These are phyloP conservation scores for Leuciscus idus DNA, from an alignment of 2,113 vertebrate species.

Conservation along the genomic window DNA sequence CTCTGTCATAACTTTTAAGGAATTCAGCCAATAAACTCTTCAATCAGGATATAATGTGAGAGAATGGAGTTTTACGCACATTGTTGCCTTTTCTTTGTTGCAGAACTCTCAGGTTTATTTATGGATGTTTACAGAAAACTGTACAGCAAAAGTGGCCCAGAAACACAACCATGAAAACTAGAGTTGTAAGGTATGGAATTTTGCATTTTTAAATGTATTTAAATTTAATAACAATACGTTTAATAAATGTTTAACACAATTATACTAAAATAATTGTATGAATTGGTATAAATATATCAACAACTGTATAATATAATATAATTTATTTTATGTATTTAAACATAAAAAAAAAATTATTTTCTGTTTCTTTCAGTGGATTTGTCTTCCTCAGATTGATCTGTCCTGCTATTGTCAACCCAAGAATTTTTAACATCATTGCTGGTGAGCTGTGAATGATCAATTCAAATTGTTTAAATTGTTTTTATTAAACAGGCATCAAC, in stretches of 20 bases:
- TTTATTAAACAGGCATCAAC: background rate
- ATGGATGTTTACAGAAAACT: conserved; percentile 97
- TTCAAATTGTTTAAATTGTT: background rate
- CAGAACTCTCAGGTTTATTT: conserved; percentile 94
- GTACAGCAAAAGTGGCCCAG: conserved; percentile 96
- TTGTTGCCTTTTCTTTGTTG: background rate
- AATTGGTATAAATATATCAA: background rate
- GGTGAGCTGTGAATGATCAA: conserved; percentile 74
- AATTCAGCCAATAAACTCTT: background rate
- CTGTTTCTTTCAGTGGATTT: conserved; percentile 85
- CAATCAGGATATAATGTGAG: background rate
- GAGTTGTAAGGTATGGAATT: conserved; percentile 91
- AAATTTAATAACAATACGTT: background rate
- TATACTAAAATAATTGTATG: background rate
- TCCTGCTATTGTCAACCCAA: conserved; percentile 96
- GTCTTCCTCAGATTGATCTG: conserved; percentile 98
- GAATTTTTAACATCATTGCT: conserved; percentile 98
- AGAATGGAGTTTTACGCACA: background rate
- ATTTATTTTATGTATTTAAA: too few relatives aligned
- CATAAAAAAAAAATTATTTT: conserved; percentile 38
- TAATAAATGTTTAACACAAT: background rate
- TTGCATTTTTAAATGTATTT: background rate
- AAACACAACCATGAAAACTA: conserved; percentile 96
- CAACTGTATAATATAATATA: background rate
- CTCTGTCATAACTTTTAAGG: conserved; percentile 30